These are phyloP conservation scores for Hybos culiciformis DNA, from an alignment of 2,888 invertebrate species.

Conservation along the genomic window DNA sequence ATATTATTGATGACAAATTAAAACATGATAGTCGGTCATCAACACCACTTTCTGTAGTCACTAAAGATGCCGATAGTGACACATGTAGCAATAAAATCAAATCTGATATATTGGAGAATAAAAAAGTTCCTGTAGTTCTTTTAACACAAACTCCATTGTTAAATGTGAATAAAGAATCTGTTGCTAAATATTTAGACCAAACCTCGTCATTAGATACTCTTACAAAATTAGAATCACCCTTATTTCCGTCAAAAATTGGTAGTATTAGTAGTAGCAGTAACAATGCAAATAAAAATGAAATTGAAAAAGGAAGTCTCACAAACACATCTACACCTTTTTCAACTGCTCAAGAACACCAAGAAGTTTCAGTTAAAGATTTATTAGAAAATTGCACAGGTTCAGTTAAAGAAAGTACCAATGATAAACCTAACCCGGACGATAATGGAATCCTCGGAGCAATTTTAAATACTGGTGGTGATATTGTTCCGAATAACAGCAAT, in stretches of 20 bases:
- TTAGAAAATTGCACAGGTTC: too few relatives aligned
- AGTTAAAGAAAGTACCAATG: neutral
- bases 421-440: too few relatives aligned
- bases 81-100: conserved; percentile 10
- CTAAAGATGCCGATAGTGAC: conserved; percentile 13
- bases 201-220: neutral
- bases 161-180: too few relatives aligned
- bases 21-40: conserved; percentile 11
- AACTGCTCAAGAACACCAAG: too few relatives aligned
- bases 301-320: too few relatives aligned
- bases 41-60: conserved; percentile 10
- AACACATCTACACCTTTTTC: too few relatives aligned
- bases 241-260: neutral
- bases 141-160: conserved; percentile 1
- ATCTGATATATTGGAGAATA: conserved; percentile 1
- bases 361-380: too few relatives aligned
- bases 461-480: conserved; percentile 9
- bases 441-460: too few relatives aligned
- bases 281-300: neutral
- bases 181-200: neutral
- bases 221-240: neutral
- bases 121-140: conserved; percentile 1
- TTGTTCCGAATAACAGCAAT: neutral
- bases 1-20: conserved; percentile 27
- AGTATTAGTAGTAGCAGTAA: neutral